These are phyloP conservation scores for Macquaria ambigua DNA, from an alignment of 2,113 vertebrate species.

Conservation along the genomic window DNA sequence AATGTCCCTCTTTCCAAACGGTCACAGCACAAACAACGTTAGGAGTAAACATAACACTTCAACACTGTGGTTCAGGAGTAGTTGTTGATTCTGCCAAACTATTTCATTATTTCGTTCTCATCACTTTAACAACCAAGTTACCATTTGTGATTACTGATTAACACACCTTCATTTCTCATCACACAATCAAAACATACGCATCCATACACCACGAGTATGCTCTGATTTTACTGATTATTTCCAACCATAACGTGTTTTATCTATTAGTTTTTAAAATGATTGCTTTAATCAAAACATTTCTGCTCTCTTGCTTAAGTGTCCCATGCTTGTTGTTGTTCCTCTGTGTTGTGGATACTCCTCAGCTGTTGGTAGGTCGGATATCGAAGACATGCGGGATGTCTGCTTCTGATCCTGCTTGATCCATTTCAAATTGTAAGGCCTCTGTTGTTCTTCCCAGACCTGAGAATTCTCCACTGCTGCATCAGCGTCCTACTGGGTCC, in stretches of 20 bases:
- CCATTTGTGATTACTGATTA: too few relatives aligned
- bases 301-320: background rate
- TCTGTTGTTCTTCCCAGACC: background rate
- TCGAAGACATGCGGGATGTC: background rate
- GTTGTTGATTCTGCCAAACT: too few relatives aligned
- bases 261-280: background rate
- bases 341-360: background rate
- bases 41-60: too few relatives aligned
- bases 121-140: too few relatives aligned
- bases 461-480: background rate
- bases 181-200: too few relatives aligned
- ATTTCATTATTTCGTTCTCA: too few relatives aligned
- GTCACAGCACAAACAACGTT: too few relatives aligned
- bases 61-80: too few relatives aligned
- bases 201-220: background rate
- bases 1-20: too few relatives aligned
- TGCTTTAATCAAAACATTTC: background rate
- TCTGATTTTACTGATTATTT: background rate
- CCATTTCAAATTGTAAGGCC: background rate
- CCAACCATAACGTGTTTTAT: background rate
- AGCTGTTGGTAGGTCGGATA: background rate
- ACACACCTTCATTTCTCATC: too few relatives aligned
- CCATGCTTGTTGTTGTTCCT: background rate
- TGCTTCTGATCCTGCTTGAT: background rate
- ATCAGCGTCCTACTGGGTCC: background rate